Evolutionary conservation across 2,888 invertebrate genomes (phyloP).

Genomic region (Timandra comae): DNA sequence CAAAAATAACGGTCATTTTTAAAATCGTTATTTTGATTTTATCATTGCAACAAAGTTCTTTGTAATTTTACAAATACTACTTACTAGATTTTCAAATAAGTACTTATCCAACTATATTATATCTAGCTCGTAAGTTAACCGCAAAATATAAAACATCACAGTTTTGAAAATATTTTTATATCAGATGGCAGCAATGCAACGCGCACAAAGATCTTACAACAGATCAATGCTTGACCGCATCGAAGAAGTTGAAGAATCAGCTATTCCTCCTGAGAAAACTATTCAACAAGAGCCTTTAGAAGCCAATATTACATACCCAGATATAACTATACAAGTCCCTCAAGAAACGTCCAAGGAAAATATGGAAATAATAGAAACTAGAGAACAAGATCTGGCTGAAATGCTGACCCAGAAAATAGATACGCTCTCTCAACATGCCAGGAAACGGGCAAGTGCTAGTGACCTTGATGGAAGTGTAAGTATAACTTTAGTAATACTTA

Average conservation of each 20-base stretch:
- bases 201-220: slow-evolving; percentile 12
- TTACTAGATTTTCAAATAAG: no score
- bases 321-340: slow-evolving; percentile 2
- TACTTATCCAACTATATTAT: no score
- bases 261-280: slow-evolving; percentile 5
- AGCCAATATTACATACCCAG: slow-evolving; percentile 7
- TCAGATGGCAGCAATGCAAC: slow-evolving; percentile 12
- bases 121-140: no score
- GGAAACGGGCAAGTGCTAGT: slow-evolving; percentile 26
- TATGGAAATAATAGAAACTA: slow-evolving; percentile 13
- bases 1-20: no score
- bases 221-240: slow-evolving; percentile 28
- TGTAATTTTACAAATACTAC: no score
- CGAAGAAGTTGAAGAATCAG: slow-evolving; percentile 28
- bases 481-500: slow-evolving; percentile 2
- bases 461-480: slow-evolving; percentile 24
- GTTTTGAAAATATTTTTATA: not conserved
- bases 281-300: slow-evolving; percentile 6
- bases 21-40: no score
- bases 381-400: slow-evolving; percentile 32
- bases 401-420: slow-evolving; percentile 48
- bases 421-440: slow-evolving; percentile 25
- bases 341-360: slow-evolving; percentile 17
- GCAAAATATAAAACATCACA: no score
- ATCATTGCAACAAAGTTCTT: no score